Evolutionary conservation across 2,113 vertebrate species (phyloP).

Genomic region (Corydoras sp.): DNA sequence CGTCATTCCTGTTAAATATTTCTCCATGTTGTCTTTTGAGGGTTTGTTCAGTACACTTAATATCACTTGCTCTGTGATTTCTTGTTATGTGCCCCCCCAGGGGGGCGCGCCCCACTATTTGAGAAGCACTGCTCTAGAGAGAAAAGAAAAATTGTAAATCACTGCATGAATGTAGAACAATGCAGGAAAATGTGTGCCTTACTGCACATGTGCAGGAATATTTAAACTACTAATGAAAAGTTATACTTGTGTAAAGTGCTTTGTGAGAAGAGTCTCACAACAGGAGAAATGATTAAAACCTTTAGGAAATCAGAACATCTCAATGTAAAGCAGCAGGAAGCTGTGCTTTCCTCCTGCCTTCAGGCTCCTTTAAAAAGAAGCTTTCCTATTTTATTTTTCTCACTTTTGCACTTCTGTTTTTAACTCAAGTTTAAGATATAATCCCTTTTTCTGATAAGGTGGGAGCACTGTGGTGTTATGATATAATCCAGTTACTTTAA

Average conservation of each 20-base stretch:
- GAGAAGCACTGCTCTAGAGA: no score
- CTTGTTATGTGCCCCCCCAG: no score
- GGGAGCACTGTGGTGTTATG: no score
- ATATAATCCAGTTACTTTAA: no score
- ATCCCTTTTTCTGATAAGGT: no score
- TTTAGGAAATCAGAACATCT: slow-evolving; percentile 27
- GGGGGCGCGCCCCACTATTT: no score
- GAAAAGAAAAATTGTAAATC: not conserved
- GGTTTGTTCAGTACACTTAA: not conserved
- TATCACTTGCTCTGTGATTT: no score
- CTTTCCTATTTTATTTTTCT: not conserved
- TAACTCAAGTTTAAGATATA: not conserved
- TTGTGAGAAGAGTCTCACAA: slow-evolving; percentile 1
- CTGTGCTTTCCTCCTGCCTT: slow-evolving; percentile 8
- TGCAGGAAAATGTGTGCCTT: slow-evolving; percentile 1
- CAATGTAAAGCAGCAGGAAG: slow-evolving; percentile 17
- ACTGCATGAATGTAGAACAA: slow-evolving; percentile 1
- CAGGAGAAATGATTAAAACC: slow-evolving; percentile 6
- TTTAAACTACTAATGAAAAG: slow-evolving; percentile 18
- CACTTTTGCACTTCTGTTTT: not conserved
- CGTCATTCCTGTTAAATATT: no score
- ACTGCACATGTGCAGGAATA: not conserved
- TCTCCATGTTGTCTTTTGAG: no score
- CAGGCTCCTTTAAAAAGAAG: not conserved
- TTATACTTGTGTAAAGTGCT: slow-evolving; percentile 4